These are phyloP conservation scores for Diarsia brunnea DNA, from an alignment of 2,888 invertebrate genomes.

Conservation along the genomic window DNA sequence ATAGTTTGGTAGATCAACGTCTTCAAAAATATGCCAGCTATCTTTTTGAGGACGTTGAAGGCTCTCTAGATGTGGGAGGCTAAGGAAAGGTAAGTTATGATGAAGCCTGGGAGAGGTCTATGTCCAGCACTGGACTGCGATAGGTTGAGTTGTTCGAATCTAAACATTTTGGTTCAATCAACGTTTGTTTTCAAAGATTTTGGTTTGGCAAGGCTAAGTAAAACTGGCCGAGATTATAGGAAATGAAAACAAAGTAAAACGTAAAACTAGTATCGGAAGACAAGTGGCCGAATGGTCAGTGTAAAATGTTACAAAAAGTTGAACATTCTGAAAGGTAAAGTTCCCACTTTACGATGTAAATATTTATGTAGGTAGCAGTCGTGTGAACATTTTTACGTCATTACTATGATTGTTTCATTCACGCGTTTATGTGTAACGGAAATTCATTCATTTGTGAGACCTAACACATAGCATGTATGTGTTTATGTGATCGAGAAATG, in stretches of 20 bases:
- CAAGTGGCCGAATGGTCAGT: background rate
- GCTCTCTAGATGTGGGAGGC: background rate
- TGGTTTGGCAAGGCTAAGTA: background rate
- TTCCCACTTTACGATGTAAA: conserved; percentile 23
- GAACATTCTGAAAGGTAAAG: background rate
- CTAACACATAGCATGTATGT: background rate
- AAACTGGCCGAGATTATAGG: background rate
- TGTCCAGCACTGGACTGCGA: background rate
- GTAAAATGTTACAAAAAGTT: background rate
- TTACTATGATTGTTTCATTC: conserved; percentile 19
- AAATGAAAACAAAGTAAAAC: background rate
- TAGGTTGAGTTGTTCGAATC: no score
- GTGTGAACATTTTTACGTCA: conserved; percentile 41
- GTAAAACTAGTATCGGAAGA: background rate
- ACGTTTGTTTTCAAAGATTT: background rate
- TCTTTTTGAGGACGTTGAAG: no score
- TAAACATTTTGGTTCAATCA: background rate
- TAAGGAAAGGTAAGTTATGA: background rate
- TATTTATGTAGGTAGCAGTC: conserved; percentile 31
- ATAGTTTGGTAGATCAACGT: background rate
- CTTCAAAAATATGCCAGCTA: background rate
- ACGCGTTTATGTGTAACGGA: conserved; percentile 16
- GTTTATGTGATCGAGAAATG: background rate
- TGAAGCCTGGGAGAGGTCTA: background rate
- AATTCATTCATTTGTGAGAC: conserved; percentile 7